Evolutionary conservation across 2,113 vertebrate species (phyloP).

Genomic region (Aviceda subcristata): DNA sequence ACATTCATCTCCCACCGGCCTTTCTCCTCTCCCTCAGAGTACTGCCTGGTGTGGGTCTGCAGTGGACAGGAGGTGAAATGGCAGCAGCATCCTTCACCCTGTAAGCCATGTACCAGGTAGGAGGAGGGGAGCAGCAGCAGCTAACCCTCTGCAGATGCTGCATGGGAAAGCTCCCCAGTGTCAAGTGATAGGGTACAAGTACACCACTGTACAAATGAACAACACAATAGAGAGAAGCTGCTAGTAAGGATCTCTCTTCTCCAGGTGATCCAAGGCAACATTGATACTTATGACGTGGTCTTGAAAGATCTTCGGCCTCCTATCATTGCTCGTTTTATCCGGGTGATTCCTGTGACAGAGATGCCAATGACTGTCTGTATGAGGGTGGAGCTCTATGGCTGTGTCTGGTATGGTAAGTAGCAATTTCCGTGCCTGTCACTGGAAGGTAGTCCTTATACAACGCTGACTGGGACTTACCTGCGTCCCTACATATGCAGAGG

Average conservation of each 20-base stretch:
- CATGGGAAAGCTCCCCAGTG: background rate
- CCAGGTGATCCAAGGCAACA: constrained; percentile 84
- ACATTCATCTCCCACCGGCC: background rate
- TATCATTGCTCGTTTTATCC: constrained; percentile 81
- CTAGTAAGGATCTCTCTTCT: background rate
- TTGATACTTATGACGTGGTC: constrained; percentile 79
- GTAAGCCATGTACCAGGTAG: background rate
- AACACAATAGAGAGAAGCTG: background rate
- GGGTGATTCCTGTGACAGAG: constrained; percentile 82
- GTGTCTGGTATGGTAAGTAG: constrained; percentile 82
- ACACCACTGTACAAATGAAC: background rate
- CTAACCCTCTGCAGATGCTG: background rate
- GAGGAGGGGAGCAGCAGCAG: background rate
- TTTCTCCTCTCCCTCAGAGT: background rate
- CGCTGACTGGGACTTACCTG: background rate
- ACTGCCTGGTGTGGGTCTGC: background rate
- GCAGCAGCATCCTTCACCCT: background rate
- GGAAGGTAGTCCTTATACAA: background rate
- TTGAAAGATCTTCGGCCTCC: constrained; percentile 86
- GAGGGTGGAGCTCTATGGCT: constrained; percentile 92
- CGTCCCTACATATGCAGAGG: background rate
- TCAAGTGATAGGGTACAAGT: background rate
- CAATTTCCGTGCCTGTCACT: background rate
- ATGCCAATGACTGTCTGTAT: constrained; percentile 84
- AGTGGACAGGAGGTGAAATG: background rate